These are phyloP conservation scores for Athrips mouffetella DNA, from an alignment of 2,888 invertebrate species.

Conservation along the genomic window DNA sequence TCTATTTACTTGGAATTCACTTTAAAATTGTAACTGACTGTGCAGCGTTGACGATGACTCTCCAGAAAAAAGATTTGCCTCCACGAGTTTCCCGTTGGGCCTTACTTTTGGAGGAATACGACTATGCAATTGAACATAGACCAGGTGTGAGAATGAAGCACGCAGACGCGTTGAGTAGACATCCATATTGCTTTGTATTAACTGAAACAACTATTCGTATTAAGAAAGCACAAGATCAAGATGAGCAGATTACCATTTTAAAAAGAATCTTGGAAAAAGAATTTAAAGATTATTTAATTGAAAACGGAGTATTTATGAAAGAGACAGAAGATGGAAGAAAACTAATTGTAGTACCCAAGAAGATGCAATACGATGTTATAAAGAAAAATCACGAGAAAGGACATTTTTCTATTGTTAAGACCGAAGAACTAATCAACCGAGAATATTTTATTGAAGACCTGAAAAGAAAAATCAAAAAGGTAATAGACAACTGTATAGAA, in stretches of 20 bases:
- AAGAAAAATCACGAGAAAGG: constrained; percentile 23
- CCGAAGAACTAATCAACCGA: constrained; percentile 24
- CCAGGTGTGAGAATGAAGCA: constrained; percentile 27
- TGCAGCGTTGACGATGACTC: constrained; percentile 23
- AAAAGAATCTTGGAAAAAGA: constrained; percentile 23
- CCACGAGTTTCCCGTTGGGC: constrained; percentile 30
- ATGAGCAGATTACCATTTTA: constrained; percentile 17
- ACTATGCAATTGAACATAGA: constrained; percentile 30
- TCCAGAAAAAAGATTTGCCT: constrained; percentile 32
- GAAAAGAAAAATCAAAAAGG: constrained; percentile 14
- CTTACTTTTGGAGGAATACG: constrained; percentile 26
- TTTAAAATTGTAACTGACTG: constrained; percentile 32
- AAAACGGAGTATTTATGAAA: constrained; percentile 23
- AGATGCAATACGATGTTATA: constrained; percentile 16
- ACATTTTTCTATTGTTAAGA: constrained; percentile 28
- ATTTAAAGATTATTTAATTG: constrained; percentile 22
- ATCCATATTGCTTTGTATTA: constrained; percentile 15
- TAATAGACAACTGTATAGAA: constrained; percentile 23
- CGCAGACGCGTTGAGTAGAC: constrained; percentile 28
- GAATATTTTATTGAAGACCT: constrained; percentile 25
- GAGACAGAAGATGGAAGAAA: constrained; percentile 16
- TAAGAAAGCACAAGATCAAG: constrained; percentile 26
- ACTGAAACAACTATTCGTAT: constrained; percentile 24
- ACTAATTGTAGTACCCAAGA: constrained; percentile 15
- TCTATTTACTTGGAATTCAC: constrained; percentile 25